Evolutionary conservation across 2,888 invertebrate species (phyloP), one percentile per base, ranked within the genome.

Genomic region (Leptarthrus brevirostris): DNA sequence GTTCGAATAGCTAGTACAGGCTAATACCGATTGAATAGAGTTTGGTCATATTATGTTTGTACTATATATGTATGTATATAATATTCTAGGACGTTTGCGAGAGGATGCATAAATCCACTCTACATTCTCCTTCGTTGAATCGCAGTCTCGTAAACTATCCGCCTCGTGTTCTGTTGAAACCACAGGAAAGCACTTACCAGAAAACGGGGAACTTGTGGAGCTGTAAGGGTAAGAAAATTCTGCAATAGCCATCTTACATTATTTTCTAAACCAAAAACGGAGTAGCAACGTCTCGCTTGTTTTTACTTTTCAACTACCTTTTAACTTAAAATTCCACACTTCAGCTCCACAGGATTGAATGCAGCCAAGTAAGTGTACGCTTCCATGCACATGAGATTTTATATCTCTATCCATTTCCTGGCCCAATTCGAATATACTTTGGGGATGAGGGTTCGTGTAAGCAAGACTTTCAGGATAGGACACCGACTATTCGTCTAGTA

Each of bases 51-150:
- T 34, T 24, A 54, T n/a, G n/a, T n/a, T n/a, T n/a, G n/a, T 14
- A 26, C 1, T 26, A n/a, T 8, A 18, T 1, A 5, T 3, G n/a
- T 56, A 30, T 56, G 56, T n/a, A 56, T 10, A 30, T n/a, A 56
- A 26, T 16, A 26, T 56, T 30, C 56, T 30, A 16, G 24, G 16
- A 6, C 8, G 40, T 22, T 40, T 26, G 18, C 20, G 20, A 36
- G 40, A 14, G 22, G 40, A 18, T 40, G 40, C 61, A 61, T 61
- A 61, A 61, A 61, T 61, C 61, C 40, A 61, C 61, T 61, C 40
- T 61, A 61, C 61, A 61, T 40, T 40, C 61, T 40, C 26, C 20
- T n/a, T 36, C 20, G 61, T 61, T 6, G 22, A 36, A 40, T 61
- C 40, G 61, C 22, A 22, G 36, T n/a, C 36, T 61, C 36, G 61